Conservation (phyloP, 1,140 invertebrate species). For the Danaus plexippus region DNA sequence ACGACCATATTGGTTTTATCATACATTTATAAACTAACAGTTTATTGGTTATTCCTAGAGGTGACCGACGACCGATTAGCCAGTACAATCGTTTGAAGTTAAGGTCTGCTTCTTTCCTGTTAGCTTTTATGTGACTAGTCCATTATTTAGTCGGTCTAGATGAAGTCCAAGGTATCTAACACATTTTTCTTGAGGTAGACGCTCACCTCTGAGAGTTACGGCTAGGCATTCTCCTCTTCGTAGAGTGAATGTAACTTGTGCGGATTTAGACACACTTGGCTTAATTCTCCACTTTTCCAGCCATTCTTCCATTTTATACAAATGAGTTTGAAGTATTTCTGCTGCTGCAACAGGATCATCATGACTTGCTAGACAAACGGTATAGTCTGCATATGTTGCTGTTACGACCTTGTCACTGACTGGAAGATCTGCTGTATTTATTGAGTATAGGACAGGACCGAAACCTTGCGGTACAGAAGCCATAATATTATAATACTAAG, state of each 20-base stretch:
- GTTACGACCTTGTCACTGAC: neutral
- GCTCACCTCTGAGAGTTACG: neutral
- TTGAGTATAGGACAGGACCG: neutral
- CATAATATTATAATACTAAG: neutral
- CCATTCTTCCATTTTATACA: too few relatives aligned
- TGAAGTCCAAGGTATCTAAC: conserved; percentile 7
- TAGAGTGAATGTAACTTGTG: conserved; percentile 4
- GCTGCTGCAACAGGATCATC: too few relatives aligned
- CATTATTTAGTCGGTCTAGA: conserved; percentile 1
- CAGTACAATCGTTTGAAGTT: conserved; percentile 1
- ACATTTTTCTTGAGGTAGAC: conserved; percentile 1
- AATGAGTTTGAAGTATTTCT: too few relatives aligned
- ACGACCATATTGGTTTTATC: conserved; percentile 13
- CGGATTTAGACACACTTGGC: conserved; percentile 1
- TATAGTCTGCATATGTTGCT: too few relatives aligned
- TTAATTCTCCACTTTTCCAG: conserved; percentile 1
- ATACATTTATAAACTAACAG: conserved; percentile 12
- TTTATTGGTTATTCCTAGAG: conserved; percentile 6
- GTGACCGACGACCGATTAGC: conserved; percentile 8
- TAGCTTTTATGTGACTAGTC: neutral
- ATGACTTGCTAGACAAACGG: too few relatives aligned
- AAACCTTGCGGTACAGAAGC: conserved; percentile 4
- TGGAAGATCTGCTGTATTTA: conserved; percentile 2
- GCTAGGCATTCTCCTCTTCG: conserved; percentile 1
- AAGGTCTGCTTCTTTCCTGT: conserved; percentile 4